These are phyloP conservation scores for Trachelus troglodyta DNA, from an alignment of 2,888 invertebrate species.

Conservation along the genomic window DNA sequence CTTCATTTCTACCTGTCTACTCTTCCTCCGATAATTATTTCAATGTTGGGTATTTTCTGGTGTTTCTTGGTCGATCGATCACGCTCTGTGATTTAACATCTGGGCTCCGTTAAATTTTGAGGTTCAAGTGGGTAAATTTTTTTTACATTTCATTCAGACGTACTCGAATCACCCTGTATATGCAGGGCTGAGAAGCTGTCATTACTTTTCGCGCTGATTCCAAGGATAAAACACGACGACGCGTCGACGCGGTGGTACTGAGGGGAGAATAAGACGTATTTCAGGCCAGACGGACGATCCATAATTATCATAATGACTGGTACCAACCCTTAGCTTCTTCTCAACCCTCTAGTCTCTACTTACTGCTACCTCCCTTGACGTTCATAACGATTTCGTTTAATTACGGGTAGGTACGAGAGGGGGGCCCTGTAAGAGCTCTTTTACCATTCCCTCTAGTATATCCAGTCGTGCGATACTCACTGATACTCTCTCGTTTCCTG, in stretches of 20 bases:
- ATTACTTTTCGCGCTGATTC: background rate
- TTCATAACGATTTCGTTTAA: conserved; percentile 34
- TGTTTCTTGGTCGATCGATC: background rate
- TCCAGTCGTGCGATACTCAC: background rate
- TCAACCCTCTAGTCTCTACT: background rate
- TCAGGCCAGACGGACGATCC: conserved; percentile 24
- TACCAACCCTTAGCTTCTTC: conserved; percentile 10
- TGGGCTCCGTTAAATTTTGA: background rate
- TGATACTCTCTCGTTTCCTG: conserved; percentile 5
- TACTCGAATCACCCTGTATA: background rate
- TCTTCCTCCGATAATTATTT: background rate
- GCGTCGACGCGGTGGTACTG: background rate
- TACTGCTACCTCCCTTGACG: conserved; percentile 16
- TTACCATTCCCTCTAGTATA: background rate
- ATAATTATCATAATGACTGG: conserved; percentile 33
- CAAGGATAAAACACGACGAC: background rate
- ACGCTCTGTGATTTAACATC: background rate
- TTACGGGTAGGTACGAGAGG: conserved; percentile 23
- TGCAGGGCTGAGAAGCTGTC: background rate
- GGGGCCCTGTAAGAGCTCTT: background rate
- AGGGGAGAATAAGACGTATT: conserved; percentile 15
- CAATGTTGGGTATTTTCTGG: background rate
- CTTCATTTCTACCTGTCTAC: background rate
- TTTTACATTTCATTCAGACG: background rate
- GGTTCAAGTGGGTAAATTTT: background rate